A percentile compares a stretch with the other conserved stretches of the same genome.
Conservation (phyloP, 2,797 vertebrate species). For the Saxicola maurus region DNA sequence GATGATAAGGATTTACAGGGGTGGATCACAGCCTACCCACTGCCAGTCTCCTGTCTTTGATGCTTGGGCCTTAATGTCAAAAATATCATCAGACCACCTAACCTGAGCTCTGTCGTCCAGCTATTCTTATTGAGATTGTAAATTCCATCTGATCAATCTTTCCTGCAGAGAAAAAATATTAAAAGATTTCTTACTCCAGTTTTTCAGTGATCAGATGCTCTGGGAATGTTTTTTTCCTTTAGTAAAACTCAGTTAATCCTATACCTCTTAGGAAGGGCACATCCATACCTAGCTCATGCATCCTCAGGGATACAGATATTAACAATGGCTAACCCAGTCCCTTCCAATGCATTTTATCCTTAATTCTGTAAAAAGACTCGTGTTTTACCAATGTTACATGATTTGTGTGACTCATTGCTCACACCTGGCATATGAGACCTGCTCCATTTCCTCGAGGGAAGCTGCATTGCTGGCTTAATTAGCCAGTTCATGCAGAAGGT, state of each 20-base stretch:
- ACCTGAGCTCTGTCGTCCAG: neutral
- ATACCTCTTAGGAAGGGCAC: accelerated
- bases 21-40: neutral
- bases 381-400: neutral
- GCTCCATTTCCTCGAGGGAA: neutral
- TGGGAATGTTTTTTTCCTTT: neutral
- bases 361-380: neutral
- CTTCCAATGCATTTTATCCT: neutral
- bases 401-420: neutral
- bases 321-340: neutral
- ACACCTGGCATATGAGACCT: neutral
- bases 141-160: neutral
- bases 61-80: neutral
- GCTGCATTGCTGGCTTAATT: neutral
- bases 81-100: neutral
- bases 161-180: neutral
- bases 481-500: neutral
- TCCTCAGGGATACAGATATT: neutral
- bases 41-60: neutral
- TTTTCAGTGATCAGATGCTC: neutral
- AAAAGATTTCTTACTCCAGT: neutral
- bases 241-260: neutral
- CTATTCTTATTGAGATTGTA: neutral
- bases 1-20: neutral
- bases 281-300: neutral